Percentiles rank a stretch among this genome's conserved stretches.
Evolutionary conservation across 2,113 vertebrate species (phyloP).

Genomic region (Corydoras sp.): DNA sequence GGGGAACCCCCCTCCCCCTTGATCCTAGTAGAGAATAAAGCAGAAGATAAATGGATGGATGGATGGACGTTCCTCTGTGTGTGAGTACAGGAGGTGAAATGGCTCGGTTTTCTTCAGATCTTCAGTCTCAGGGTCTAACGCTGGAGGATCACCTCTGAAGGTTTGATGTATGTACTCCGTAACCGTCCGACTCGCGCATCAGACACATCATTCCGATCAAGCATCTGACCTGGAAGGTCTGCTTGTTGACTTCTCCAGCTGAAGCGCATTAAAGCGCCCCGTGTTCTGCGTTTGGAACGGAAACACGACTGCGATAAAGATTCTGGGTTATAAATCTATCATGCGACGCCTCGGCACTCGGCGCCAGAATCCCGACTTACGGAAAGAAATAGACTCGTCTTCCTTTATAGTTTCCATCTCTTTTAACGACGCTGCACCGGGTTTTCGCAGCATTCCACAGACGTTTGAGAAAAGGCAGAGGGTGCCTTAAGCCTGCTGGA

Average conservation of each 20-base stretch:
- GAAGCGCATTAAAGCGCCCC: not conserved
- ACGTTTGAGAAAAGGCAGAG: conserved; percentile 14
- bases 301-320: not conserved
- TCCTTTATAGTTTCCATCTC: conserved; percentile 11
- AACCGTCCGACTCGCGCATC: too few relatives aligned
- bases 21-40: too few relatives aligned
- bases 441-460: conserved; percentile 24
- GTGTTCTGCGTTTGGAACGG: not conserved
- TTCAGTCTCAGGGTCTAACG: too few relatives aligned
- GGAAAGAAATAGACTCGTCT: conserved; percentile 12
- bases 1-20: too few relatives aligned
- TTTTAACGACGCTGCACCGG: not conserved
- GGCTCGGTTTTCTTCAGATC: too few relatives aligned
- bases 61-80: too few relatives aligned
- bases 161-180: too few relatives aligned
- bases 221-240: not conserved
- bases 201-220: not conserved
- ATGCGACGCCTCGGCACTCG: conserved; percentile 29
- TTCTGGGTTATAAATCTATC: not conserved
- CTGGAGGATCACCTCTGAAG: too few relatives aligned
- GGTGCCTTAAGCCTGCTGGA: conserved; percentile 43
- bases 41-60: too few relatives aligned
- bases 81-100: too few relatives aligned
- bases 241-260: not conserved
- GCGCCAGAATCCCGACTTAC: conserved; percentile 3